Conservation (phyloP, 2,888 invertebrate genomes). For the Cryptops parisi region DNA sequence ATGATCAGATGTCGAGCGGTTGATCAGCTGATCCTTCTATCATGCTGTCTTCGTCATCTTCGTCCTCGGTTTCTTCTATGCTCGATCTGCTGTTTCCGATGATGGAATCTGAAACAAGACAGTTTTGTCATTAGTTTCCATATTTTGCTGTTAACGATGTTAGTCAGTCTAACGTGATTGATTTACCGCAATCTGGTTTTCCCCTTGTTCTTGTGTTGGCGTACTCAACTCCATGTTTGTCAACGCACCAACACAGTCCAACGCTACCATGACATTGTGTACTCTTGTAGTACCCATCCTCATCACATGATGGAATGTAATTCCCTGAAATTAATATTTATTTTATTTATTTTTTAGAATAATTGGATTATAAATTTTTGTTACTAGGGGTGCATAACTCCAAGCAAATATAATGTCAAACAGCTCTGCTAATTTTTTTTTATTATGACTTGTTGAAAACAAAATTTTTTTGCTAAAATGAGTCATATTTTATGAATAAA, state of each 20-base stretch:
- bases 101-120: conserved; percentile 5
- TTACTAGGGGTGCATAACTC: too few species aligned
- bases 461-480: too few species aligned
- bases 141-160: too few species aligned
- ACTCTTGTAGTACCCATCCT: conserved; percentile 68
- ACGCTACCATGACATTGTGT: conserved; percentile 66
- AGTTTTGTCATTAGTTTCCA: too few species aligned
- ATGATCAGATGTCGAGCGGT: conserved; percentile 13
- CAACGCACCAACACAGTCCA: conserved; percentile 85
- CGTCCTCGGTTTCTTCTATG: conserved; percentile 3
- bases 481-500: too few species aligned
- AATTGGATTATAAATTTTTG: too few species aligned
- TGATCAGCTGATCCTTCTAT: conserved; percentile 15
- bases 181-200: conserved; percentile 62
- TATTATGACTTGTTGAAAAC: too few species aligned
- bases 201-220: conserved; percentile 68
- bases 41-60: conserved; percentile 10
- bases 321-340: too few species aligned
- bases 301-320: conserved; percentile 69
- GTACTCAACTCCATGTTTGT: conserved; percentile 76
- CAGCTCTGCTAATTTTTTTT: too few species aligned
- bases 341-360: too few species aligned
- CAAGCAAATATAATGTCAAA: too few species aligned
- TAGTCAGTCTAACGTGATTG: too few species aligned
- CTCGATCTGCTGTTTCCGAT: conserved; percentile 2